Percentiles rank a stretch among this genome's conserved stretches.
Evolutionary conservation across 1,140 invertebrate genomes (phyloP).

Genomic region (Cherax destructor): DNA sequence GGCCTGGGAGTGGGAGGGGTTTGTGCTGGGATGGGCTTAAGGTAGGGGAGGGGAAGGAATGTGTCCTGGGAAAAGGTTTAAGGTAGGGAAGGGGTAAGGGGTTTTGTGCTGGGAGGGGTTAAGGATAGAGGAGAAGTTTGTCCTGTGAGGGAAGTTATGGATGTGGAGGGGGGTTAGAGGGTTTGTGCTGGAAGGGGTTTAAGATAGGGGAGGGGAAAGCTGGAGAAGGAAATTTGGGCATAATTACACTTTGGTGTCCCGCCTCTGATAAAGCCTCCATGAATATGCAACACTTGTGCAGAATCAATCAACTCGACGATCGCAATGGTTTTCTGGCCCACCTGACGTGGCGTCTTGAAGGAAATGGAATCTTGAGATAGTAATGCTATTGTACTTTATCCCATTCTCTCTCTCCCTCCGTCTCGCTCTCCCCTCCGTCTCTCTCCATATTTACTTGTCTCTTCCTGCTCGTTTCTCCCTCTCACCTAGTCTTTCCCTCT

Average conservation of each 20-base stretch:
- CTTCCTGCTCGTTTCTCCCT: background rate
- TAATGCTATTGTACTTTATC: background rate
- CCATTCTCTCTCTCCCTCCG: background rate
- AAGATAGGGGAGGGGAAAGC: background rate
- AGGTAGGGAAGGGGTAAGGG: too few species aligned
- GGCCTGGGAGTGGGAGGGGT: too few species aligned
- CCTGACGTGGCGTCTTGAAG: slow-evolving; percentile 58
- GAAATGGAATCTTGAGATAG: slow-evolving; percentile 49
- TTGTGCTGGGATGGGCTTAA: too few species aligned
- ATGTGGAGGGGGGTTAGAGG: too few species aligned
- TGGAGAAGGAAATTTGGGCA: slow-evolving; percentile 38
- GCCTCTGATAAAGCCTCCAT: slow-evolving; percentile 54
- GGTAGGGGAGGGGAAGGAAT: too few species aligned
- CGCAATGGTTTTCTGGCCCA: slow-evolving; percentile 45
- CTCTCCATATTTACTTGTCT: background rate
- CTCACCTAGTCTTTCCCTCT: background rate
- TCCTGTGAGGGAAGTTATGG: background rate
- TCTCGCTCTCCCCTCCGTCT: background rate
- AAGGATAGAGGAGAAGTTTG: too few species aligned
- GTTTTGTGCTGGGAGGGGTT: too few species aligned
- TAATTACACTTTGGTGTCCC: slow-evolving; percentile 58
- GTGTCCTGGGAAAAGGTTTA: too few species aligned
- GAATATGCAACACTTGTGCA: slow-evolving; percentile 57
- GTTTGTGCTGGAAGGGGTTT: too few species aligned
- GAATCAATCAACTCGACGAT: slow-evolving; percentile 59